Evolutionary conservation across 2,888 invertebrate genomes (phyloP), one percentile per base, ranked within the genome.

Genomic region (Drosophila niveifrons): DNA sequence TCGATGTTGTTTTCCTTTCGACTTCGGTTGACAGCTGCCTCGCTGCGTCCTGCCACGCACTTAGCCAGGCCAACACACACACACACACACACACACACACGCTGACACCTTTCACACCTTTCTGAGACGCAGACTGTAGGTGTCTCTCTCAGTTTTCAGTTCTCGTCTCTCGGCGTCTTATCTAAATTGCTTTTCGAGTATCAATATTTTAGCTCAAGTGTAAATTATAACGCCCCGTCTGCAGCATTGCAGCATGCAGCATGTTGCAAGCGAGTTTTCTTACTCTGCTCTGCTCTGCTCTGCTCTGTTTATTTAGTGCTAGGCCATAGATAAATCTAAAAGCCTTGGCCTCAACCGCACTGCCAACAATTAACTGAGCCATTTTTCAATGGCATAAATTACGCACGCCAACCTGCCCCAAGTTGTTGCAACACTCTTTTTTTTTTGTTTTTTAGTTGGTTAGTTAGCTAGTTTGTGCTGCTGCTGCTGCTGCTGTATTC

Each of bases 151-250:
- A 18, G 23, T 6, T 23, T 6, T 23, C 23, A 6, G 23, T 6
- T 23, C 23, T 23, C 23, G 23, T 23, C 17, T 36, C 57, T 73
- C 77, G 66, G 66, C 31, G 69, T 23, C 90, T 90, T 90, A 90
- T 90, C 90, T 90, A 90, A 90, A 91, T 90, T 91, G 89, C 91
- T 90, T 90, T 90, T 89, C 82, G 90, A 91, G 91, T 90, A 91
- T 90, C 90, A 90, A 91, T 90, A 90, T 90, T 91, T 90, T 91
- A 91, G 87, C 89, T 91, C 90, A 90, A 91, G 90, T 91, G 90
- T 90, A 87, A 85, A 85, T 86, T 88, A 86, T 88, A 87, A 78
- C 80, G 78, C 81, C 72, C 63, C 44, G 61, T 65, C 58, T 41
- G 51, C 59, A 55, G 15, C 28, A 28, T 39, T 56, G 43, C 55